Evolutionary conservation across 92 coral and sea anemone genomes (phyloP).

Genomic region (Siderastrea radians): DNA sequence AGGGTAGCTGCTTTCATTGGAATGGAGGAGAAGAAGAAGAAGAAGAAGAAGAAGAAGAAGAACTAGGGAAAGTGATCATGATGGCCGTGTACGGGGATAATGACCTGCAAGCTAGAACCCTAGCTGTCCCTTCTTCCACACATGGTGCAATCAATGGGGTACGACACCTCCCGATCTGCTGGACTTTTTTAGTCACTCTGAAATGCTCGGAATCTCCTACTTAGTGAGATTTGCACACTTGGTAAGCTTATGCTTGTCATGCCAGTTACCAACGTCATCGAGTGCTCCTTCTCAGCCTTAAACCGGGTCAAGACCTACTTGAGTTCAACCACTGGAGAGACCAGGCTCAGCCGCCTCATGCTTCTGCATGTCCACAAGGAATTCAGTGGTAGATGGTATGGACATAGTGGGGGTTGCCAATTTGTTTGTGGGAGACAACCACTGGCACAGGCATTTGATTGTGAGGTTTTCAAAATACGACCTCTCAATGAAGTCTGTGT

Average conservation of each 20-base stretch:
- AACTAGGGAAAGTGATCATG: conserved; percentile 40
- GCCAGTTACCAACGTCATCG: conserved; percentile 59
- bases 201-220: conserved; percentile 13
- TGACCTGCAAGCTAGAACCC: conserved; percentile 36
- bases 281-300: conserved; percentile 71
- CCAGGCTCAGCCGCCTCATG: conserved; percentile 5
- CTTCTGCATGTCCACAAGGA: conserved; percentile 61
- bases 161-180: conserved; percentile 47
- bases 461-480: conserved; percentile 39
- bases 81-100: conserved; percentile 42
- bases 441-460: conserved; percentile 51
- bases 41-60: conserved; percentile 7
- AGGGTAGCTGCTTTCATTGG: no score
- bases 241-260: not conserved
- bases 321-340: conserved; percentile 55
- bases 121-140: conserved; percentile 35
- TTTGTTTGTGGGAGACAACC: conserved; percentile 62
- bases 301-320: conserved; percentile 54
- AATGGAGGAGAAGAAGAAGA: no score
- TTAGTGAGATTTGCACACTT: no score
- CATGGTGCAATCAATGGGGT: conserved; percentile 60
- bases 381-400: conserved; percentile 28
- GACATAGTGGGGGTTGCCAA: conserved; percentile 61
- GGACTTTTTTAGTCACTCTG: conserved; percentile 46
- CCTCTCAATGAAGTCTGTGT: conserved; percentile 7